These are phyloP conservation scores for Eretmodus cyanostictus DNA, from an alignment of 2,113 vertebrate genomes.

Conservation along the genomic window DNA sequence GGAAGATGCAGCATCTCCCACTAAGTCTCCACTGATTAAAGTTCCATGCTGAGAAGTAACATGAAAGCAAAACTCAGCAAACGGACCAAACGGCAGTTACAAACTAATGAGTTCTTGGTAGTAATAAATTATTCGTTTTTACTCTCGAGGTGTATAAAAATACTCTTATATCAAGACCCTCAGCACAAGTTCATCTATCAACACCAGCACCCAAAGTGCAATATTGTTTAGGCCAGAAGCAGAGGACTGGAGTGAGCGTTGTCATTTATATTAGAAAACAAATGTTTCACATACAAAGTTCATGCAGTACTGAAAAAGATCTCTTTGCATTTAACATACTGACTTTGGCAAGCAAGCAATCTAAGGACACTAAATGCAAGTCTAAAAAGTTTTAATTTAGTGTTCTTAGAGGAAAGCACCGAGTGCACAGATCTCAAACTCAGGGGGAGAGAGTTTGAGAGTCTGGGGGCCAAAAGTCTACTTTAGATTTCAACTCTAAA, in stretches of 20 bases:
- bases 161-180: neutral
- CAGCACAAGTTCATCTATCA: neutral
- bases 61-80: conserved; percentile 6
- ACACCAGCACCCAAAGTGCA: neutral
- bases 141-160: neutral
- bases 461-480: neutral
- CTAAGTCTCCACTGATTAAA: conserved; percentile 8
- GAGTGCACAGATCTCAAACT: neutral
- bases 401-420: neutral
- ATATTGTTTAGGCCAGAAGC: neutral
- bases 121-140: neutral
- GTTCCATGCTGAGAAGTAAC: neutral
- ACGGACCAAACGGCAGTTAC: neutral
- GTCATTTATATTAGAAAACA: neutral
- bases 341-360: neutral
- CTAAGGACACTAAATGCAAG: neutral
- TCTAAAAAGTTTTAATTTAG: neutral
- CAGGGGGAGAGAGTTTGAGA: neutral
- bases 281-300: neutral
- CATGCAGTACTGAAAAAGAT: neutral
- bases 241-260: neutral
- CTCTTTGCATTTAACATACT: neutral
- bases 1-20: neutral
- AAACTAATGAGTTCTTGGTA: neutral
- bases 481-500: neutral